Conservation (phyloP, 2,888 invertebrate species). For the Meliscaeva auricollis region DNA sequence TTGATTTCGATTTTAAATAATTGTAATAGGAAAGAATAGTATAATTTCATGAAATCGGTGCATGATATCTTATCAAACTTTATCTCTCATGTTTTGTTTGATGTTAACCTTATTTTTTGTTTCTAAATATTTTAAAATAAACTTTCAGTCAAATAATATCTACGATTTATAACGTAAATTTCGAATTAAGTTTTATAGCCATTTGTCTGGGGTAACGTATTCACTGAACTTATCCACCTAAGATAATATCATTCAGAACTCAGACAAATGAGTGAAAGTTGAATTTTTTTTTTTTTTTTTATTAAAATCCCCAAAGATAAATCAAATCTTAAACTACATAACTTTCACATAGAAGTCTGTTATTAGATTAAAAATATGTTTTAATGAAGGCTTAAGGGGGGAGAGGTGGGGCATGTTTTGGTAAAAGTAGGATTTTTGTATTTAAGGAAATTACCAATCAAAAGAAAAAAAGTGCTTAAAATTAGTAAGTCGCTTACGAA, state of each 20-base stretch:
- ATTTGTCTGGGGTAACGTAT: background rate
- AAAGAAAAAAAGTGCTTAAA: too few species aligned
- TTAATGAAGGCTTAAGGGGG: too few species aligned
- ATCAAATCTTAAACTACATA: constrained; percentile 48
- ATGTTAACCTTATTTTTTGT: constrained; percentile 25
- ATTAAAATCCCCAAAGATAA: constrained; percentile 24
- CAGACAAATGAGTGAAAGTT: constrained; percentile 62
- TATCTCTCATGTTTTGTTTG: constrained; percentile 2
- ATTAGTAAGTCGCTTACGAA: too few species aligned
- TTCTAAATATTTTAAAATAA: constrained; percentile 20
- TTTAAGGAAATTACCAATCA: too few species aligned
- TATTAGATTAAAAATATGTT: constrained; percentile 26
- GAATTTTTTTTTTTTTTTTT: constrained; percentile 18
- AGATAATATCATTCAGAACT: constrained; percentile 8
- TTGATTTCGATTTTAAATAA: too few species aligned
- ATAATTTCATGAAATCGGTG: background rate
- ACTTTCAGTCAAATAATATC: background rate
- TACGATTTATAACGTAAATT: constrained; percentile 16
- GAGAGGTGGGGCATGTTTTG: too few species aligned
- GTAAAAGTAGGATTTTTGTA: too few species aligned
- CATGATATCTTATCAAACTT: constrained; percentile 32
- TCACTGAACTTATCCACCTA: background rate
- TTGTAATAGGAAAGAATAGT: background rate
- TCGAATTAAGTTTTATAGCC: background rate
- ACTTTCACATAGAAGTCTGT: background rate